Evolutionary conservation across 2,113 vertebrate species (phyloP).

Genomic region (Heloderma charlesbogerti): DNA sequence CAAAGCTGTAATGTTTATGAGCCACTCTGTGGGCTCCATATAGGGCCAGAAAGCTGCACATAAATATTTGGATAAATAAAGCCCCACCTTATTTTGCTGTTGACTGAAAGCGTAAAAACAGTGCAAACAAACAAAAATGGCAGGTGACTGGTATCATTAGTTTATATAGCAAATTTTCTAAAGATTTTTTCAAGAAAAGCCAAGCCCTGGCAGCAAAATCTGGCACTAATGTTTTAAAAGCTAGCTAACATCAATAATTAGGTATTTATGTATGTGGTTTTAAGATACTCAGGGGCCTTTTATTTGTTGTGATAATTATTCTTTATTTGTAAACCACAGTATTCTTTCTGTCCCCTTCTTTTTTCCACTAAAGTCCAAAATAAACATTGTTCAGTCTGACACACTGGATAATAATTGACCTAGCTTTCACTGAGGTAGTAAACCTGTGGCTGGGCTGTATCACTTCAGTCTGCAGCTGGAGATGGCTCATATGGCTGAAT

Average conservation of each 20-base stretch:
- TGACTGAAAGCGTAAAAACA: neutral
- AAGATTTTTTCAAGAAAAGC: neutral
- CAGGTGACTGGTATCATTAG: neutral
- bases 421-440: neutral
- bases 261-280: neutral
- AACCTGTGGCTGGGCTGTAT: neutral
- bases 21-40: neutral
- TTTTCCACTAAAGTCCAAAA: neutral
- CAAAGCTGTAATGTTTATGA: neutral
- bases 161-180: neutral
- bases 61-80: neutral
- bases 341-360: neutral
- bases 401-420: neutral
- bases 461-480: neutral
- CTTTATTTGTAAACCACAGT: neutral
- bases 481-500: neutral
- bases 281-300: neutral
- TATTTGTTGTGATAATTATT: neutral
- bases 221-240: neutral
- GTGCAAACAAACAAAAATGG: neutral
- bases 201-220: neutral
- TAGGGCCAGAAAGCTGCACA: neutral
- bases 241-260: neutral
- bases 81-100: neutral
- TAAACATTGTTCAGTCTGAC: neutral